phyloP scores from a whole-genome alignment of 2,888 invertebrate species.

The Dermolepida albohirtum region DNA sequence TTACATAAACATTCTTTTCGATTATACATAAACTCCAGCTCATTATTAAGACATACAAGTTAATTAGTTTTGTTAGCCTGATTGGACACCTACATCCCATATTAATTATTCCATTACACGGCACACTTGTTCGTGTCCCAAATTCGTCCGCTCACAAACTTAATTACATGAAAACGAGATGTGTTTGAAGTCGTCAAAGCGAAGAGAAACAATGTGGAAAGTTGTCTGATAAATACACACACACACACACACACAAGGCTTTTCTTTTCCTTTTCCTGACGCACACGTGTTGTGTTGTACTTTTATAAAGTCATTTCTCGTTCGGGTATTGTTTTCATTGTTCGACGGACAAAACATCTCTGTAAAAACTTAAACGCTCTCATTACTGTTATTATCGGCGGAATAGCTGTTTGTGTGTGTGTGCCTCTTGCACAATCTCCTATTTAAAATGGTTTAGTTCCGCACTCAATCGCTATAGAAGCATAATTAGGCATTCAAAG shows the following conservation, averaged over 20 bases:
- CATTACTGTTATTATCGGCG: slow-evolving; percentile 9
- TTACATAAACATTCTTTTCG: slow-evolving; percentile 28
- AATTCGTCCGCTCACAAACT: slow-evolving; percentile 10
- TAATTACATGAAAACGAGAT: slow-evolving; percentile 10
- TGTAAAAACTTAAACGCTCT: slow-evolving; percentile 16
- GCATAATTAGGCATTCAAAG: slow-evolving; percentile 2
- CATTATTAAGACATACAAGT: slow-evolving; percentile 30
- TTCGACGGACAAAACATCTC: slow-evolving; percentile 10
- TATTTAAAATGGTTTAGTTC: too few species aligned
- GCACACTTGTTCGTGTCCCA: slow-evolving; percentile 9
- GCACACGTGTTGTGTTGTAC: neutral
- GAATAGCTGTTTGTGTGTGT: neutral
- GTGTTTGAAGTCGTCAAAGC: neutral
- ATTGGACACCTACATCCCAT: slow-evolving; percentile 31
- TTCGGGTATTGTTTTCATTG: slow-evolving; percentile 1
- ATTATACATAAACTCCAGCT: neutral
- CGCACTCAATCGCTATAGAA: neutral
- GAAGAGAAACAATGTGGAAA: slow-evolving; percentile 20
- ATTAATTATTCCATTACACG: slow-evolving; percentile 32
- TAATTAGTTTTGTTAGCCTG: slow-evolving; percentile 32
- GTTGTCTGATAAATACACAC: neutral
- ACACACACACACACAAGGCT: neutral
- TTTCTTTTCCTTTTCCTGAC: slow-evolving; percentile 6
- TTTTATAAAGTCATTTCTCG: slow-evolving; percentile 9
- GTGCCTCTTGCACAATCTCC: neutral